These are phyloP conservation scores for Athrips mouffetella DNA, from an alignment of 2,888 invertebrate genomes.

Conservation along the genomic window DNA sequence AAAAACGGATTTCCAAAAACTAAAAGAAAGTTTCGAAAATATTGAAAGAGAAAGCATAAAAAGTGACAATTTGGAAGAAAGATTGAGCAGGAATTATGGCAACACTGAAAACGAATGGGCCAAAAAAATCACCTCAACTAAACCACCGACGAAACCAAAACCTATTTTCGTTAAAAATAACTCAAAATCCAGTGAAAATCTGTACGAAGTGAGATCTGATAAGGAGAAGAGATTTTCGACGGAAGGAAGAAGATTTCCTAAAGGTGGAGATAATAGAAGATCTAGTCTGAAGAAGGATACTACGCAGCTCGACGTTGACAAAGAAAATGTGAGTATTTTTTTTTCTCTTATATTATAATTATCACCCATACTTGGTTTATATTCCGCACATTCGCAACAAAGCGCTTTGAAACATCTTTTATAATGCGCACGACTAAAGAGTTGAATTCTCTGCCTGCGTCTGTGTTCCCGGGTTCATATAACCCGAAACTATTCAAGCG, in stretches of 20 bases:
- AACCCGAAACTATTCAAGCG: too few species aligned
- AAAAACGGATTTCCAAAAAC: not conserved
- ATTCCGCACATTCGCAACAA: too few species aligned
- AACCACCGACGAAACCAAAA: conserved; percentile 37
- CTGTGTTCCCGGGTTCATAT: too few species aligned
- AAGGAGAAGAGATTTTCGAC: conserved; percentile 44
- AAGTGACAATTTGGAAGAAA: not conserved
- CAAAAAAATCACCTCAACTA: conserved; percentile 16
- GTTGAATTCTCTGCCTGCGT: too few species aligned
- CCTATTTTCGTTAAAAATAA: conserved; percentile 38
- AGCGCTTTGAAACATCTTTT: too few species aligned
- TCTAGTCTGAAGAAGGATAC: conserved; percentile 46
- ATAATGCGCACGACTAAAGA: too few species aligned
- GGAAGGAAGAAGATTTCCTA: conserved; percentile 39
- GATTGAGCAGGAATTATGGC: not conserved
- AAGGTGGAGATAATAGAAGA: conserved; percentile 27
- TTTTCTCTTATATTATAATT: too few species aligned
- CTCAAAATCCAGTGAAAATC: conserved; percentile 40
- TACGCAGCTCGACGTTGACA: conserved; percentile 56
- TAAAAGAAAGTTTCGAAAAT: not conserved
- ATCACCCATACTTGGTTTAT: too few species aligned
- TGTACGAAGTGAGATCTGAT: conserved; percentile 25
- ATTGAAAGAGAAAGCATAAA: not conserved
- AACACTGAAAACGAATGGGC: not conserved
- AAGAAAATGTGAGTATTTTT: conserved; percentile 63